These are phyloP conservation scores for Condylostylus longicornis DNA, from an alignment of 1,140 invertebrate genomes.

Conservation along the genomic window DNA sequence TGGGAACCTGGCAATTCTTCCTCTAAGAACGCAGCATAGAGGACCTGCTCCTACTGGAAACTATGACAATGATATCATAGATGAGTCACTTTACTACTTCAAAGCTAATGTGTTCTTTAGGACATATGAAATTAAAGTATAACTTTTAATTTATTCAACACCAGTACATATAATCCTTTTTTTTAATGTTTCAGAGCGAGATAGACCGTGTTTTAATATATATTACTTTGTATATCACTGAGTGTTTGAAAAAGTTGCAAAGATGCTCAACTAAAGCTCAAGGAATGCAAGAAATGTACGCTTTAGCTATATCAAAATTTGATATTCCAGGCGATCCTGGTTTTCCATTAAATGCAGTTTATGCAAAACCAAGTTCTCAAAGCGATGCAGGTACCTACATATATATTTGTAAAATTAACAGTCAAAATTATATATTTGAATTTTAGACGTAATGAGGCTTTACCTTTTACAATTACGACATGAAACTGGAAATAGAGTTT, in stretches of 20 bases:
- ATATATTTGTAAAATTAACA: not conserved
- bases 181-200: conserved; percentile 57
- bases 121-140: conserved; percentile 94
- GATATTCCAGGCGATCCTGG: conserved; percentile 91
- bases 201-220: conserved; percentile 94
- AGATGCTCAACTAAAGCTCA: conserved; percentile 80
- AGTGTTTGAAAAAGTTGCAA: conserved; percentile 90
- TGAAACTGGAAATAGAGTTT: conserved; percentile 80
- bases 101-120: conserved; percentile 99
- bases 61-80: conserved; percentile 79
- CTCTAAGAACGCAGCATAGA: conserved; percentile 68
- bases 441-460: conserved; percentile 74
- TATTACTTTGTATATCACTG: conserved; percentile 95
- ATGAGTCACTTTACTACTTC: conserved; percentile 94
- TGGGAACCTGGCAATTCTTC: conserved; percentile 88
- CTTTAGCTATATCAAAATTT: conserved; percentile 86
- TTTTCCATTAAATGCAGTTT: conserved; percentile 96
- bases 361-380: conserved; percentile 66
- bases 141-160: not conserved
- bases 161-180: not conserved
- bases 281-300: conserved; percentile 89
- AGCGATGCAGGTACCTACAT: conserved; percentile 55
- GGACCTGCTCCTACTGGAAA: conserved; percentile 70
- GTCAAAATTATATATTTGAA: conserved; percentile 7
- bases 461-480: conserved; percentile 91